A percentile compares a stretch with the other conserved stretches of the same genome.
Evolutionary conservation across 2,113 vertebrate species (phyloP).

Genomic region (Mustelus asterias): DNA sequence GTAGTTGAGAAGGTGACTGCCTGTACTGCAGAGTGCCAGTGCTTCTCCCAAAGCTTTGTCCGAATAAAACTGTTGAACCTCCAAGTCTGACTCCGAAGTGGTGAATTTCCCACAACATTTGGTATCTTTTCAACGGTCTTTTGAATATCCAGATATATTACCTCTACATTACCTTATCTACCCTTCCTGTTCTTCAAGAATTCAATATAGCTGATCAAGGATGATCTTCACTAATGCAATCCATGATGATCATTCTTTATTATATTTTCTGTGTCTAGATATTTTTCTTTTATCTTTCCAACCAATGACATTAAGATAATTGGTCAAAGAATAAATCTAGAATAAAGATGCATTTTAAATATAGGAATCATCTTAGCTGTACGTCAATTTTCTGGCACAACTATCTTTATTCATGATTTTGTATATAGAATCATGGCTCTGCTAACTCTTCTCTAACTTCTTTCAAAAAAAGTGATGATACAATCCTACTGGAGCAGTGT

Average conservation of each 20-base stretch:
- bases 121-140: background rate
- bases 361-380: background rate
- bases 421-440: background rate
- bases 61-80: no score
- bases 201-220: background rate
- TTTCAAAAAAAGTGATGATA: background rate
- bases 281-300: background rate
- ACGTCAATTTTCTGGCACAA: background rate
- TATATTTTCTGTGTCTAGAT: background rate
- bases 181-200: background rate
- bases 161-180: no score
- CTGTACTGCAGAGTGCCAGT: no score
- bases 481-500: background rate
- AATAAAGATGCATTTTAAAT: background rate
- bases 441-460: no score
- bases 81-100: no score
- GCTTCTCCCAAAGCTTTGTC: no score
- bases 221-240: background rate
- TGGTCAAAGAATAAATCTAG: background rate
- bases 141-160: no score
- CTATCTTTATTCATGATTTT: background rate
- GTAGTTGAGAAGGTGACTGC: no score
- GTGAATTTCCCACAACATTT: no score
- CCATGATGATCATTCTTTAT: background rate
- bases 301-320: background rate